Conservation (phyloP, 2,113 vertebrate genomes). For the Notothenia coriiceps region DNA sequence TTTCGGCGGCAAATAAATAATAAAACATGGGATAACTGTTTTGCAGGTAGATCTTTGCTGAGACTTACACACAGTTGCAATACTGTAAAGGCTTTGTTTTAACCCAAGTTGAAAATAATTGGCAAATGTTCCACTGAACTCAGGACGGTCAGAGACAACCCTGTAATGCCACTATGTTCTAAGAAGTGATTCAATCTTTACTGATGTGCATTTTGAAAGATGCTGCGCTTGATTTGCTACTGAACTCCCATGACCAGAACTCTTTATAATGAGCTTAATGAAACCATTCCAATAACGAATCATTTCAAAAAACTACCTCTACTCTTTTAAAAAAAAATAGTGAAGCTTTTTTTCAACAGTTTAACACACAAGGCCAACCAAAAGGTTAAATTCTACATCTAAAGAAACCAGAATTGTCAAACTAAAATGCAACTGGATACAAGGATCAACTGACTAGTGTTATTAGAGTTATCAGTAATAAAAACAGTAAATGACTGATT, state of each 20-base stretch:
- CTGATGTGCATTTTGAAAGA: not conserved
- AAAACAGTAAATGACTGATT: conserved; percentile 8
- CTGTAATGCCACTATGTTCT: not conserved
- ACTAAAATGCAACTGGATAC: not conserved
- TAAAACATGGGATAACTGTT: not conserved
- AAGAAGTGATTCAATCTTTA: not conserved
- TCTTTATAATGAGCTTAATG: not conserved
- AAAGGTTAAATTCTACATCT: not conserved
- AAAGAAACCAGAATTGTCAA: not conserved
- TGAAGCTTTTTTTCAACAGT: too few species aligned
- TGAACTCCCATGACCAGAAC: too few species aligned
- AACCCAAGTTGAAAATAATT: not conserved
- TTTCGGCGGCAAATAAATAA: too few species aligned
- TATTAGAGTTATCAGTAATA: not conserved
- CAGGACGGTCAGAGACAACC: not conserved
- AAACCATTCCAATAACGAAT: not conserved
- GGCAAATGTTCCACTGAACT: not conserved
- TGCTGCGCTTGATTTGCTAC: not conserved
- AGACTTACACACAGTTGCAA: not conserved
- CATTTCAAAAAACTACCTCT: not conserved
- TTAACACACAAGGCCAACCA: too few species aligned
- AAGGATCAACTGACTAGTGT: not conserved
- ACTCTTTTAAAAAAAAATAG: not conserved
- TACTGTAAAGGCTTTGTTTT: not conserved
- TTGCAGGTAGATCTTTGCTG: not conserved